These are phyloP conservation scores for Platyrinchus mystaceus DNA, from an alignment of 2,797 vertebrate genomes.

Conservation along the genomic window DNA sequence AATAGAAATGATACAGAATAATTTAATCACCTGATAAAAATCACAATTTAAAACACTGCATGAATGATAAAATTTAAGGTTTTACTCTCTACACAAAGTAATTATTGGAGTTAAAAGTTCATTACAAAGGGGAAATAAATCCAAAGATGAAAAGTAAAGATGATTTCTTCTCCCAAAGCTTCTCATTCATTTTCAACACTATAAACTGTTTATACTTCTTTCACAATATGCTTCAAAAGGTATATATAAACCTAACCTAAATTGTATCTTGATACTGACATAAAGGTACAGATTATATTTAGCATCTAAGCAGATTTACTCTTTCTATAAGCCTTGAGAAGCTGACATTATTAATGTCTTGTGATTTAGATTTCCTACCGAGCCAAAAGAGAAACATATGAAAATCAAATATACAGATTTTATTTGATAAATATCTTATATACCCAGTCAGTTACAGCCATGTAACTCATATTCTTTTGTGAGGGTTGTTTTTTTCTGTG, in stretches of 20 bases:
- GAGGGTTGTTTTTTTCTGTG: neutral
- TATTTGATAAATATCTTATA: neutral
- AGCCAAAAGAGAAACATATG: neutral
- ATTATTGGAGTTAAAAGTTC: constrained; percentile 52
- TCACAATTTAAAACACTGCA: constrained; percentile 50
- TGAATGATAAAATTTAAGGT: constrained; percentile 56
- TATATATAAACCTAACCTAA: neutral
- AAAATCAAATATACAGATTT: constrained; percentile 35
- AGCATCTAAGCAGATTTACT: neutral
- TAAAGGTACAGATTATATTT: neutral
- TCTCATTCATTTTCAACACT: constrained; percentile 34
- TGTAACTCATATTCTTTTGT: neutral
- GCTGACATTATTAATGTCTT: constrained; percentile 20
- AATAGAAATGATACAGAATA: constrained; percentile 58
- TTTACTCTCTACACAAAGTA: constrained; percentile 58
- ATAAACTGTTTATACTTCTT: neutral
- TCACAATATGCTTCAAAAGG: neutral
- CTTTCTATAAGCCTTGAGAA: neutral
- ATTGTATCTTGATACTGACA: neutral
- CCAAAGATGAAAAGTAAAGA: constrained; percentile 9
- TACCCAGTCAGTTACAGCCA: neutral
- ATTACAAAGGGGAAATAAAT: constrained; percentile 41
- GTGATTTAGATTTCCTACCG: constrained; percentile 19
- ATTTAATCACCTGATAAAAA: constrained; percentile 54
- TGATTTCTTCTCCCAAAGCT: neutral